A percentile compares a stretch with the other conserved stretches of the same genome.
Conservation (phyloP, 1,140 invertebrate species). For the Drosophila erecta region DNA sequence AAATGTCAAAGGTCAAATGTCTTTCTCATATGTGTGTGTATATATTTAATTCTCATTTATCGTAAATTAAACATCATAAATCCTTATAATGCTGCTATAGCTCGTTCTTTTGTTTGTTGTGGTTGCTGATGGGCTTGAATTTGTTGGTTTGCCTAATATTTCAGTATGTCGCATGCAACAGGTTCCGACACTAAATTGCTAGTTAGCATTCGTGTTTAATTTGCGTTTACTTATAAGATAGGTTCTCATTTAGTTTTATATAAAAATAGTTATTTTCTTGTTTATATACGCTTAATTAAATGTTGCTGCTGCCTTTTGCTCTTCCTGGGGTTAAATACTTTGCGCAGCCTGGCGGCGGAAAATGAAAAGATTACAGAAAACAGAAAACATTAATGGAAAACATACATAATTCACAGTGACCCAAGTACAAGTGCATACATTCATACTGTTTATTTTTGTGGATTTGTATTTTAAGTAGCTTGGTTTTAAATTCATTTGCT, state of each 20-base stretch:
- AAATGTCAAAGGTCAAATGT: constrained; percentile 13
- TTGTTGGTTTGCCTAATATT: constrained; percentile 16
- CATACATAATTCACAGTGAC: constrained; percentile 25
- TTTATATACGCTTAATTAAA: constrained; percentile 81
- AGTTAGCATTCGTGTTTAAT: constrained; percentile 58
- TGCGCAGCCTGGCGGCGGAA: constrained; percentile 32
- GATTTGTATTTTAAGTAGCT: constrained; percentile 38
- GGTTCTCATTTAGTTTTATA: constrained; percentile 60
- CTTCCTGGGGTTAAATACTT: constrained; percentile 60
- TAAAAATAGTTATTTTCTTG: constrained; percentile 76
- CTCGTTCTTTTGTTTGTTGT: constrained; percentile 37
- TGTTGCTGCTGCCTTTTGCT: constrained; percentile 76
- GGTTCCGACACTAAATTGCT: constrained; percentile 58
- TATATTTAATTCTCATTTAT: constrained; percentile 81
- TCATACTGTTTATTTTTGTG: constrained; percentile 28
- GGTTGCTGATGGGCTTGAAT: constrained; percentile 12
- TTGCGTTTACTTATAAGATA: constrained; percentile 67
- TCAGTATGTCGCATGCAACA: constrained; percentile 43
- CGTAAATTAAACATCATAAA: constrained; percentile 75
- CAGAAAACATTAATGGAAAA: constrained; percentile 26
- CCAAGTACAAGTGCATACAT: constrained; percentile 30
- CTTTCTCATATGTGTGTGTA: constrained; percentile 62
- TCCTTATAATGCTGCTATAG: constrained; percentile 69
- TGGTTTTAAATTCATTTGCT: constrained; percentile 58
- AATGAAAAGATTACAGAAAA: constrained; percentile 33